Evolutionary conservation across 2,113 vertebrate species (phyloP), one percentile per base, ranked within the genome.

Genomic region (Burhinus bistriatus): DNA sequence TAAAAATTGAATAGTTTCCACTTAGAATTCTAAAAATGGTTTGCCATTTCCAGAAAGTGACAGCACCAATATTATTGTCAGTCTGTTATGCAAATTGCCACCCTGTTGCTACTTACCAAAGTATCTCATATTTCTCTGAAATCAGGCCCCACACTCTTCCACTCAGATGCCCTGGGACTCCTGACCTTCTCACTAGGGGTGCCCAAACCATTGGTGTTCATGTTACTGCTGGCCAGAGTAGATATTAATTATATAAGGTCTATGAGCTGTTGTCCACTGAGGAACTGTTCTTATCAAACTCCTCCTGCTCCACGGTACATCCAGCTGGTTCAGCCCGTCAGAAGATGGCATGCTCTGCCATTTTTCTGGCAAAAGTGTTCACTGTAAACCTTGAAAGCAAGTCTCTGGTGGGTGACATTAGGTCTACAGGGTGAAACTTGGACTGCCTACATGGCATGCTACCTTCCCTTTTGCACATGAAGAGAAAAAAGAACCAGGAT

Each of bases 1-100:
- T 94, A 95, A 96, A 90, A 89, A 84, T 44, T 44, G 81, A 95
- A 86, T 92, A 79, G 11, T 95, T 95, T 89, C 71, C 81, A 87
- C 61, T 95, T 79, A 89, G 57, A 81, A 87, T 96, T 97, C 80
- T 93, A 91, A 95, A 93, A 93, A 87, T 79, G n/a, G 32, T 71
- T 96, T 92, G 42, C 52, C 30, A 52, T 89, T 92, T 93, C 65
- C 80, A 93, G 80, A 91, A 95, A 91, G 72, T 87, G 73, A 82
- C 87, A 96, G 87, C 73, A 83, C 62, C 55, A 77, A 58, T 94
- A 62, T 87, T 83, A 84, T 89, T 4, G 0, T 83, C 84, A 94
- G 47, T 95, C 26, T 92, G 13, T 66, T 93, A 92, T 61, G 76
- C 65, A 81, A 90, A 92, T 87, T 87, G 13, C 32, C 64, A 87